These are phyloP conservation scores for Drosophila orena DNA, from an alignment of 1,140 invertebrate species.

Conservation along the genomic window DNA sequence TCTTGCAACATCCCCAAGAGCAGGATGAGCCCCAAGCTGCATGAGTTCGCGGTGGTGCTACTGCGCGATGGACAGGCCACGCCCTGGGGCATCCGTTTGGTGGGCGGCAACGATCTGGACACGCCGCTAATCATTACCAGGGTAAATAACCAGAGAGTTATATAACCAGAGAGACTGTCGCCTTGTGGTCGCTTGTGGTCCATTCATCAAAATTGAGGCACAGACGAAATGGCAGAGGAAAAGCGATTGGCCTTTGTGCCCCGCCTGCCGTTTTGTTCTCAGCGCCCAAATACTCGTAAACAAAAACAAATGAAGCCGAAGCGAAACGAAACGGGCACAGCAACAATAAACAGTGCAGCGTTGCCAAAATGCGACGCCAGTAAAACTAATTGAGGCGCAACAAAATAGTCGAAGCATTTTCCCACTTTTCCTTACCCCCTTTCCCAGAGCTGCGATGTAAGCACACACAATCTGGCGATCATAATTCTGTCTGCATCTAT, in stretches of 20 bases:
- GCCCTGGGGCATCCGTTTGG: conserved; percentile 96
- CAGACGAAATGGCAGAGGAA: conserved; percentile 14
- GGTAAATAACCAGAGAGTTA: conserved; percentile 86
- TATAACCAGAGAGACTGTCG: conserved; percentile 62
- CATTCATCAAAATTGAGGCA: conserved; percentile 60
- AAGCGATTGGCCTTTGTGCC: conserved; percentile 69
- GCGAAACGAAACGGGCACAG: conserved; percentile 57
- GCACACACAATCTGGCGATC: conserved; percentile 44
- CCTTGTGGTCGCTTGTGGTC: conserved; percentile 39
- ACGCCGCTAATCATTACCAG: conserved; percentile 95
- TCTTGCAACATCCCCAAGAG: background rate
- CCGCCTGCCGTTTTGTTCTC: conserved; percentile 38
- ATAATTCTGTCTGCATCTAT: conserved; percentile 56
- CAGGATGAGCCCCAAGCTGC: conserved; percentile 87
- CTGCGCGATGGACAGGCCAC: conserved; percentile 90
- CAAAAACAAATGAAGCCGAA: conserved; percentile 77
- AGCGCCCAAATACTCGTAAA: conserved; percentile 41
- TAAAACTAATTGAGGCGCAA: conserved; percentile 79
- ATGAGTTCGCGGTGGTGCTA: conserved; percentile 91
- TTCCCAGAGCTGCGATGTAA: conserved; percentile 47
- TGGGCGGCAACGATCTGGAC: conserved; percentile 94
- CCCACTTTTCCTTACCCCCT: background rate
- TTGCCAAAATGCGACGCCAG: conserved; percentile 57
- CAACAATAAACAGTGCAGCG: conserved; percentile 27
- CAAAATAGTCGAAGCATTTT: conserved; percentile 36